Evolutionary conservation across 2,797 vertebrate genomes (phyloP).

Genomic region (Tragelaphus oryx): DNA sequence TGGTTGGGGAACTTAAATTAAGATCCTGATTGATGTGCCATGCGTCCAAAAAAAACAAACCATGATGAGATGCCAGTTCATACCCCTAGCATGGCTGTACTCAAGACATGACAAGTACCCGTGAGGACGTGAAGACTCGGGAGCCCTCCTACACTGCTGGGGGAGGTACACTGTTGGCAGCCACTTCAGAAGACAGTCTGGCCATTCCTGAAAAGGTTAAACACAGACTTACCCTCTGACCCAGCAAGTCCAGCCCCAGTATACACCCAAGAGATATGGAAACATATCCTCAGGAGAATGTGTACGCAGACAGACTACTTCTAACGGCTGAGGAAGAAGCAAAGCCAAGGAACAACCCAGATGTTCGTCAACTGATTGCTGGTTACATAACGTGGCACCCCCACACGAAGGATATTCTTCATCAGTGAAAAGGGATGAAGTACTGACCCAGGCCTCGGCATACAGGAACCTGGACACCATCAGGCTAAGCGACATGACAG

Average conservation of each 20-base stretch:
- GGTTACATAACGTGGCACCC: not conserved
- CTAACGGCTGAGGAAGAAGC: not conserved
- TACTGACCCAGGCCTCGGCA: not conserved
- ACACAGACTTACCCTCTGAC: not conserved
- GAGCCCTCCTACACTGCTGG: not conserved
- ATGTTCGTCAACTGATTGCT: not conserved
- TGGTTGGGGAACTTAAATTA: not conserved
- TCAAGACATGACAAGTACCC: not conserved
- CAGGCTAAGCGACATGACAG: not conserved
- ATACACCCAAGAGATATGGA: not conserved
- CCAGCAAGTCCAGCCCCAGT: not conserved
- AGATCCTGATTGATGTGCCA: not conserved
- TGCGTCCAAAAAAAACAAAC: not conserved
- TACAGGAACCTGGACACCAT: not conserved
- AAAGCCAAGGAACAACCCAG: not conserved
- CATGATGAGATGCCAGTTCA: not conserved
- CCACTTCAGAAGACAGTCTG: not conserved
- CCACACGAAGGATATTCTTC: not conserved
- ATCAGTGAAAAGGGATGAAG: not conserved
- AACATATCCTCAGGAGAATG: not conserved
- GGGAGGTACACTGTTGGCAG: not conserved
- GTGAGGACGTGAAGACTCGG: not conserved
- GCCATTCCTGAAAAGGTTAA: not conserved
- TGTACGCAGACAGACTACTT: not conserved
- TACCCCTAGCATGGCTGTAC: not conserved